Evolutionary conservation across 2,113 vertebrate species (phyloP).

Genomic region (Mormoops blainvillei): DNA sequence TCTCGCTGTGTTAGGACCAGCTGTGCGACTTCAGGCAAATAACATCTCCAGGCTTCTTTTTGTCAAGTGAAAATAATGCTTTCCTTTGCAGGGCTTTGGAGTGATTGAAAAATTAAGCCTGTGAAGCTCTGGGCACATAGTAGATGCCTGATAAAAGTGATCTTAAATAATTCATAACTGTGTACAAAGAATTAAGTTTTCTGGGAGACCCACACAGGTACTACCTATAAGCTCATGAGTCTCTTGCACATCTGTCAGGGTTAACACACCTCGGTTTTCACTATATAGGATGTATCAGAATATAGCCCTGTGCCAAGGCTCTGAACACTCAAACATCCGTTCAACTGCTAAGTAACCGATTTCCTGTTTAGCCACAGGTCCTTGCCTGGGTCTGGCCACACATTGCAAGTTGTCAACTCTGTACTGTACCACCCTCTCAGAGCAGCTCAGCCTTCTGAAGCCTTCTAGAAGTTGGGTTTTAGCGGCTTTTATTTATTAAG

Average conservation of each 20-base stretch:
- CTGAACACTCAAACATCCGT: constrained; percentile 19
- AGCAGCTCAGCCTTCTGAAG: background rate
- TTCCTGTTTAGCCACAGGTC: constrained; percentile 71
- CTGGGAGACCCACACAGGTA: background rate
- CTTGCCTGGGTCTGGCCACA: background rate
- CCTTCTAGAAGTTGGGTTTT: background rate
- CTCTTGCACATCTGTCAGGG: background rate
- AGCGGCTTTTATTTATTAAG: background rate
- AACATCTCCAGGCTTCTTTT: background rate
- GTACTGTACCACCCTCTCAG: background rate
- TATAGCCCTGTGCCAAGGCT: background rate
- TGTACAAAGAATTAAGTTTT: background rate
- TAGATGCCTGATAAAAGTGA: background rate
- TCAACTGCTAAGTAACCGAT: background rate
- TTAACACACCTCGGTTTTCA: background rate
- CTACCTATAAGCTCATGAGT: background rate
- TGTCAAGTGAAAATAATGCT: background rate
- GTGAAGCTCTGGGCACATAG: background rate
- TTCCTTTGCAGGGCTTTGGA: background rate
- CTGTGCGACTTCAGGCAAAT: background rate
- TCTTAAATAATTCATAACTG: background rate
- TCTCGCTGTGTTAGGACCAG: background rate
- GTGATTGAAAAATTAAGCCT: background rate
- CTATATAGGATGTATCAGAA: background rate
- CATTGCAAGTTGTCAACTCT: background rate